Base-by-base conservation (phyloP, 2,797 vertebrate species). In the Cygnus olor region DNA sequence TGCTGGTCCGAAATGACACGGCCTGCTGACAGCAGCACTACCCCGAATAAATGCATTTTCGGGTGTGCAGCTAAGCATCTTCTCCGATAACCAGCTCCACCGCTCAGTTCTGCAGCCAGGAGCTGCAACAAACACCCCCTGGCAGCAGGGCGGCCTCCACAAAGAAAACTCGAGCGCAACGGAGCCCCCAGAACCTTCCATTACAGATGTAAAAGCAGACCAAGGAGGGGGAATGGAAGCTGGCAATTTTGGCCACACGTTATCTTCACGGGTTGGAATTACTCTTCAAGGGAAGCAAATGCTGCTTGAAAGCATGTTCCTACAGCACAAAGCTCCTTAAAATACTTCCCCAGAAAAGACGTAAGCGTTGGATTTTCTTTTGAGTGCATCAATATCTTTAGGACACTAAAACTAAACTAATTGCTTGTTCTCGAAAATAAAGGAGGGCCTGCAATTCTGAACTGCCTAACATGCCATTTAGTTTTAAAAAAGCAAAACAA, bases 391-490 rank as follows among this genome's bases (percentile, higher is more conserved):
- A 25, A 2, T 57, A 34, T 51, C 78, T 72, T 79, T 47, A 85
- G 36, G 57, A 24, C 5, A 28, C 4, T 11, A 70, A 40, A 13
- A 76, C 2, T 42, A 53, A 72, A 79, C 15, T 24, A 7, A 18
- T 5, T 36, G 58, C 32, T 66, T 14, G 8, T 14, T 69, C n/a
- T 32, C 17, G n/a, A 74, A 79, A 72, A 53, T 12, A 65, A 87
- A 79, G 0, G 9, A 72, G 19, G 0, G 1, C 3, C 16, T 6
- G 18, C 16, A 30, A n/a, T 45, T 63, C 42, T 7, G 32, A 64
- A 47, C 3, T 17, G 1, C 16, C 32, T 1, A 53, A 16, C 6
- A 2, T n/a, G 20, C 22, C 7, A 16, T 49, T 85, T 51, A 21
- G 28, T 45, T 11, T 19, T 38, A 44, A 11, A 34, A 17, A 18